Conservation (phyloP, 2,888 invertebrate species). For the Ryuthela nishihirai region DNA sequence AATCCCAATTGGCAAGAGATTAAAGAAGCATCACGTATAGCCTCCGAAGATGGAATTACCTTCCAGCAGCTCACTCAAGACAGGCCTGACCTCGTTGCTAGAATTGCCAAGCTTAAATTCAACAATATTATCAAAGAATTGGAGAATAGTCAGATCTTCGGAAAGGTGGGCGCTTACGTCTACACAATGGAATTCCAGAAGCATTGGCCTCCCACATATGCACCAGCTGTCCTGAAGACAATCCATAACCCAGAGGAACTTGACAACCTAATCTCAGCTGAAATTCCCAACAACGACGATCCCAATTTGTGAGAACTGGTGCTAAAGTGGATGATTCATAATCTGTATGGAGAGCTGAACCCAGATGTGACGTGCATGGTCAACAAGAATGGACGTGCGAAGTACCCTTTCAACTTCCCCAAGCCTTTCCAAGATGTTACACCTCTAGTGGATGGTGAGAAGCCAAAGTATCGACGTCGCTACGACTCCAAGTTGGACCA, state of each 20-base stretch:
- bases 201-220: constrained; percentile 45
- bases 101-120: constrained; percentile 22
- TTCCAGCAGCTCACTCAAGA: constrained; percentile 37
- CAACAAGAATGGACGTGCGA: constrained; percentile 39
- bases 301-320: constrained; percentile 39
- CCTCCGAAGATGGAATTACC: neutral
- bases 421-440: constrained; percentile 44
- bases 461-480: constrained; percentile 47
- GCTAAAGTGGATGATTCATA: constrained; percentile 42
- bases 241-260: constrained; percentile 7
- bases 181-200: constrained; percentile 46
- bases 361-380: constrained; percentile 48
- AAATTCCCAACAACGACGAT: constrained; percentile 42
- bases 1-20: constrained; percentile 21
- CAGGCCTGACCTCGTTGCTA: constrained; percentile 12
- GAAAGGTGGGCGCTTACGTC: constrained; percentile 17
- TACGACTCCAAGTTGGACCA: neutral
- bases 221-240: constrained; percentile 38
- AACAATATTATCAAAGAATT: constrained; percentile 6
- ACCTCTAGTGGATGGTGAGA: constrained; percentile 45
- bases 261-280: constrained; percentile 35
- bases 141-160: constrained; percentile 6
- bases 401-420: constrained; percentile 51
- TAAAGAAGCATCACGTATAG: constrained; percentile 10
- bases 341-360: constrained; percentile 44